Evolutionary conservation across 2,888 invertebrate genomes (phyloP).

Genomic region (Heteromyza rotundicornis): DNA sequence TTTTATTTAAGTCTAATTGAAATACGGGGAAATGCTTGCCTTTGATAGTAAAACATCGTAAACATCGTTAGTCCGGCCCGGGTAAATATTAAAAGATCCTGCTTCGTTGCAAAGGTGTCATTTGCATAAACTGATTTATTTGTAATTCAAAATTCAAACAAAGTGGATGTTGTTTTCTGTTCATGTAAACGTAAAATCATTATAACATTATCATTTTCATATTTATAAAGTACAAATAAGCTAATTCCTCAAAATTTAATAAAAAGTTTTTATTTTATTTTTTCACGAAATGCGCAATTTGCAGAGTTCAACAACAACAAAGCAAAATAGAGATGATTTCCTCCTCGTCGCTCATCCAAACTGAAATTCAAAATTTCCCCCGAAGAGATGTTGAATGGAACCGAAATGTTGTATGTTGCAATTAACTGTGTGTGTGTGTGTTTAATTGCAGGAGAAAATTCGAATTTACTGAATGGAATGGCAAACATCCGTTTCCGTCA

Average conservation of each 20-base stretch:
- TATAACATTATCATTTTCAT: constrained; percentile 16
- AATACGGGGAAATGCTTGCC: too few species aligned
- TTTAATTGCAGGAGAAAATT: background rate
- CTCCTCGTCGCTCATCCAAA: background rate
- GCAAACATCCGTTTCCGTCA: background rate
- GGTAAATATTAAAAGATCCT: background rate
- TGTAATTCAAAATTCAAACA: background rate
- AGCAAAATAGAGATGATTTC: background rate
- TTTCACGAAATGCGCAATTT: constrained; percentile 19
- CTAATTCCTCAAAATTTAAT: constrained; percentile 10
- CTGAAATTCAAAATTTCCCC: background rate
- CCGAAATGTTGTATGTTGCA: background rate
- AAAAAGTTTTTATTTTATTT: background rate
- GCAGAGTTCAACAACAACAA: constrained; percentile 12
- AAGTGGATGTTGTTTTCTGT: constrained; percentile 8
- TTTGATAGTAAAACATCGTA: too few species aligned
- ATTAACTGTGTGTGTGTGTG: too few species aligned
- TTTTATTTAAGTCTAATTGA: too few species aligned
- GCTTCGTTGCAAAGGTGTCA: constrained; percentile 14
- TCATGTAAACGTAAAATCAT: constrained; percentile 27
- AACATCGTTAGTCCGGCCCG: background rate
- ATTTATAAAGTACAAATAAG: constrained; percentile 13
- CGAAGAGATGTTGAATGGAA: background rate
- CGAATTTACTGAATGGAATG: background rate
- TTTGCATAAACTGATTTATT: constrained; percentile 15